phyloP scores from a whole-genome alignment of 2,113 vertebrate genomes.

The Gyps fulvus region DNA sequence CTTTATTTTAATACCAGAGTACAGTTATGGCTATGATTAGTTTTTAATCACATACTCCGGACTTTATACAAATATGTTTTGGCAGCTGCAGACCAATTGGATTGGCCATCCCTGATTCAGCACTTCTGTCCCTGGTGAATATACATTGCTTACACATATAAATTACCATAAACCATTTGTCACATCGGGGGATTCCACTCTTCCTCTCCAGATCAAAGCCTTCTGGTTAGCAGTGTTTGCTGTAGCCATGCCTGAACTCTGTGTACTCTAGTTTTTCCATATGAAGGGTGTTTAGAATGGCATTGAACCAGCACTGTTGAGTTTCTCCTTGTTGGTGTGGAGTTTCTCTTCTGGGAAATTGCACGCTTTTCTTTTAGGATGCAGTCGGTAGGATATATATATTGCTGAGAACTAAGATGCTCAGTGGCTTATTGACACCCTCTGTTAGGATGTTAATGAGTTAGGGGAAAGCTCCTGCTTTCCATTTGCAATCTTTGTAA shows the following conservation, averaged over 20 bases:
- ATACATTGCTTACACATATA: accelerated
- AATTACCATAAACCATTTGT: neutral
- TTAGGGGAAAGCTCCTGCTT: neutral
- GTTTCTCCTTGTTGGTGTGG: neutral
- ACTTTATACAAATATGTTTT: neutral
- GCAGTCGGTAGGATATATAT: neutral
- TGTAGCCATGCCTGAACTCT: neutral
- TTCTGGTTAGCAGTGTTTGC: neutral
- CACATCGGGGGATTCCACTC: neutral
- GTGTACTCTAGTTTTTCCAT: neutral
- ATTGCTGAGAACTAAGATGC: neutral
- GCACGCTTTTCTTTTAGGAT: neutral
- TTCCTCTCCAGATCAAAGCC: neutral
- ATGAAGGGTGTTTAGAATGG: neutral
- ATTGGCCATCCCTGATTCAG: neutral
- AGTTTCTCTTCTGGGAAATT: neutral
- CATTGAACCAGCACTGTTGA: neutral
- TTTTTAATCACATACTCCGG: neutral
- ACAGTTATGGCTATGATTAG: neutral
- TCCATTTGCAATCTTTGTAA: neutral
- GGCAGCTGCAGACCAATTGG: neutral
- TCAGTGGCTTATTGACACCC: neutral
- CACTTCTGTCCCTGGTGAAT: neutral
- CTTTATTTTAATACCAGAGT: neutral
- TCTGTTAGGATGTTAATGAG: neutral